These are phyloP conservation scores for Antheraea yamamai DNA, from an alignment of 2,888 invertebrate species.

Conservation along the genomic window DNA sequence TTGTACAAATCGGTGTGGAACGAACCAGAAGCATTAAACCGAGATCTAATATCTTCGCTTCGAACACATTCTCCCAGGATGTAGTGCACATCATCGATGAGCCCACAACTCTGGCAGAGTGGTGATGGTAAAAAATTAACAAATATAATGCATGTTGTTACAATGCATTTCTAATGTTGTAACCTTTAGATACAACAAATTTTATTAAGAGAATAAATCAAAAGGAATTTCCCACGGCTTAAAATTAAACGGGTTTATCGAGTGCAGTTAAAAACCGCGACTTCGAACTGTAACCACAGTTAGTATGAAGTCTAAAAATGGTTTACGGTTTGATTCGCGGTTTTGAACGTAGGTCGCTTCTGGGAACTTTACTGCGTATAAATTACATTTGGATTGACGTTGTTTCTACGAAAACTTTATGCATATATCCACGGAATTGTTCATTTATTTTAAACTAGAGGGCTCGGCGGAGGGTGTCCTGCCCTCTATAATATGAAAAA, in stretches of 20 bases:
- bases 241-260: neutral
- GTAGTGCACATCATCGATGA: no score
- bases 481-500: no score
- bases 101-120: no score
- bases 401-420: neutral
- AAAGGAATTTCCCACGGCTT: neutral
- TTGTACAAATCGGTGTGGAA: no score
- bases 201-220: neutral
- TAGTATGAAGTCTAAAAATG: conserved; percentile 9
- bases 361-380: neutral
- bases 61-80: no score
- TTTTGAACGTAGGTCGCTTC: neutral
- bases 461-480: neutral
- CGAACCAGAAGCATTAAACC: no score
- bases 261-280: neutral
- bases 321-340: conserved; percentile 14
- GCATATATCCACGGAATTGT: neutral
- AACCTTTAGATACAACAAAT: neutral
- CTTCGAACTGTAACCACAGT: conserved; percentile 8
- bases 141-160: neutral
- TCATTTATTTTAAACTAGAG: neutral
- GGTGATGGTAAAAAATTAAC: neutral
- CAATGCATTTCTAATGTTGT: neutral
- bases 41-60: no score
- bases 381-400: neutral